Percentiles rank a stretch among this genome's conserved stretches.
phyloP scores from a whole-genome alignment of 2,888 invertebrate species.

The Molorchus minor region DNA sequence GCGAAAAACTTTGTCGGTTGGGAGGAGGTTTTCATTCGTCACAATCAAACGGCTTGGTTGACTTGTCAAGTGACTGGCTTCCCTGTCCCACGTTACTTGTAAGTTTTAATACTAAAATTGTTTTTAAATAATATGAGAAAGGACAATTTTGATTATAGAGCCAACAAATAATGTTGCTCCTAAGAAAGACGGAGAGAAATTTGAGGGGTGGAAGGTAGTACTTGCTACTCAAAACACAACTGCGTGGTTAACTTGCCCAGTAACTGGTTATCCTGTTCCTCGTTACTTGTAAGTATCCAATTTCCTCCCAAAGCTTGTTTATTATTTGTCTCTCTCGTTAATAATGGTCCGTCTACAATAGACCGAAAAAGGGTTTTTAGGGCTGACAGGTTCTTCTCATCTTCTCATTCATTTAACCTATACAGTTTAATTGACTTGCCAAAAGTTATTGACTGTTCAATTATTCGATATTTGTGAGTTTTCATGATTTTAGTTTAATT shows the following conservation, averaged over 20 bases:
- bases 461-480: constrained; percentile 75
- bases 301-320: background rate
- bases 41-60: constrained; percentile 67
- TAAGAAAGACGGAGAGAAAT: constrained; percentile 68
- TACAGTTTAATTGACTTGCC: constrained; percentile 72
- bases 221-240: constrained; percentile 64
- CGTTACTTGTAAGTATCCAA: constrained; percentile 62
- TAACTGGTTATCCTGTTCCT: constrained; percentile 66
- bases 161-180: constrained; percentile 73
- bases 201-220: constrained; percentile 69
- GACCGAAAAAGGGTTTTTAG: constrained; percentile 63
- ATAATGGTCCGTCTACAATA: constrained; percentile 70
- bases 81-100: constrained; percentile 66
- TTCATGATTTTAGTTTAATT: background rate
- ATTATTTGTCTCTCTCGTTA: constrained; percentile 50
- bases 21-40: constrained; percentile 68
- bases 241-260: constrained; percentile 72
- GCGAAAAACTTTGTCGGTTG: constrained; percentile 67
- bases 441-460: constrained; percentile 74
- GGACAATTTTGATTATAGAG: constrained; percentile 48
- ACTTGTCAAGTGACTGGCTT: constrained; percentile 69
- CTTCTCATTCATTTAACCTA: constrained; percentile 64
- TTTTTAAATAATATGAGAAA: constrained; percentile 47
- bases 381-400: constrained; percentile 69
- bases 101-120: constrained; percentile 44